Conservation (phyloP, 2,113 vertebrate genomes). For the Triplophysa tibetana region DNA sequence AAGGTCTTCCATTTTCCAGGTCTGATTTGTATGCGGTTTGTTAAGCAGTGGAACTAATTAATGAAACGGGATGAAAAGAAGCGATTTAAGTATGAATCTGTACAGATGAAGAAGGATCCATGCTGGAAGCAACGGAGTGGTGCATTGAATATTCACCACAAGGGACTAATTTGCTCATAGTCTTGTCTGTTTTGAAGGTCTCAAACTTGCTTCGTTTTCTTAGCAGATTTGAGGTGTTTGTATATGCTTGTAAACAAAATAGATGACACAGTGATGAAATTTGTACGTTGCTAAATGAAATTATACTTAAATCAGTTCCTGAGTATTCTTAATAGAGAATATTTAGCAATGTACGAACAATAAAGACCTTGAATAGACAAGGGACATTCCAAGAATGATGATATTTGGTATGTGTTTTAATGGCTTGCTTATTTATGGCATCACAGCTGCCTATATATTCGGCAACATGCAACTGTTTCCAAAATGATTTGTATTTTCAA, state of each 20-base stretch:
- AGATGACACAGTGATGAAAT: not conserved
- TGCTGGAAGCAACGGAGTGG: slow-evolving; percentile 38
- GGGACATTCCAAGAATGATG: no score
- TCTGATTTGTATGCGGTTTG: slow-evolving; percentile 45
- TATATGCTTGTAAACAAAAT: not conserved
- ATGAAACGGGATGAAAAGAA: slow-evolving; percentile 43
- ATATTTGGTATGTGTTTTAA: no score
- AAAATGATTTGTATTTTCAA: no score
- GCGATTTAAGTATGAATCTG: slow-evolving; percentile 31
- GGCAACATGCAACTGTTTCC: no score
- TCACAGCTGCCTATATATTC: no score
- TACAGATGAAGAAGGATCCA: slow-evolving; percentile 43
- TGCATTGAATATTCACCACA: slow-evolving; percentile 47
- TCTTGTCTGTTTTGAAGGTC: slow-evolving; percentile 24
- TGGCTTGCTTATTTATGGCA: no score
- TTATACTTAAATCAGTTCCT: no score
- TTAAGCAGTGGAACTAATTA: slow-evolving; percentile 47
- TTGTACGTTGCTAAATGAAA: not conserved
- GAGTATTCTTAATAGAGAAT: no score
- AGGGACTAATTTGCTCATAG: slow-evolving; percentile 53
- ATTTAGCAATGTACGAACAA: no score
- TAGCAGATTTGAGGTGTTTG: slow-evolving; percentile 8
- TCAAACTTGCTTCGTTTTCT: slow-evolving; percentile 17
- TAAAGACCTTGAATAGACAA: no score
- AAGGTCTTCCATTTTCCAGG: not conserved